Evolutionary conservation across 2,113 vertebrate genomes (phyloP).

Genomic region (Crypturellus undulatus): DNA sequence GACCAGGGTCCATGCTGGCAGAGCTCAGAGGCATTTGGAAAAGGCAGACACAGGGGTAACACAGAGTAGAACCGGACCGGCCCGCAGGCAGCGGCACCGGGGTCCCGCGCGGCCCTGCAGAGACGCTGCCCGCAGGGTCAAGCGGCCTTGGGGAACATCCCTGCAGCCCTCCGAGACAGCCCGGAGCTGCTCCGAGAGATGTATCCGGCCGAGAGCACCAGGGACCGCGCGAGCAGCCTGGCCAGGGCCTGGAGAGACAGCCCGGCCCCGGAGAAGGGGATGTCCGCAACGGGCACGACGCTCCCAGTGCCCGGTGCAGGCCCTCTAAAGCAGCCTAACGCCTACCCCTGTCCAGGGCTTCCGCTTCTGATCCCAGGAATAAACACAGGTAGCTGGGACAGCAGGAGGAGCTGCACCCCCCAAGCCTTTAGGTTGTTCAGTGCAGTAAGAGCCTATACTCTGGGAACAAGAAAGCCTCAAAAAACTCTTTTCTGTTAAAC

Average conservation of each 20-base stretch:
- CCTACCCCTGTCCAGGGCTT: conserved; percentile 20
- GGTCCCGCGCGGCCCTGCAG: too few species aligned
- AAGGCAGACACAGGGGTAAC: too few species aligned
- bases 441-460: conserved; percentile 72
- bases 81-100: too few species aligned
- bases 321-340: conserved; percentile 2
- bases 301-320: not conserved
- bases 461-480: conserved; percentile 48
- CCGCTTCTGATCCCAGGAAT: conserved; percentile 45
- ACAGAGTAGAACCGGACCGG: too few species aligned
- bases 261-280: not conserved
- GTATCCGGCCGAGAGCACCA: too few species aligned
- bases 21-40: too few species aligned
- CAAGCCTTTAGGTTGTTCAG: conserved; percentile 66
- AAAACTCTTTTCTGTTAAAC: conserved; percentile 57
- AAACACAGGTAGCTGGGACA: conserved; percentile 30
- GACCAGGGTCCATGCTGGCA: not conserved
- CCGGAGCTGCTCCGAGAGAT: too few species aligned
- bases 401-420: conserved; percentile 71
- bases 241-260: not conserved
- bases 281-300: rapidly evolving
- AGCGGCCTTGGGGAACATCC: too few species aligned
- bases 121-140: too few species aligned
- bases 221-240: too few species aligned
- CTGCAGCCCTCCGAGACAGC: too few species aligned